phyloP scores from a whole-genome alignment of 2,113 vertebrate genomes.

The Lontra canadensis region DNA sequence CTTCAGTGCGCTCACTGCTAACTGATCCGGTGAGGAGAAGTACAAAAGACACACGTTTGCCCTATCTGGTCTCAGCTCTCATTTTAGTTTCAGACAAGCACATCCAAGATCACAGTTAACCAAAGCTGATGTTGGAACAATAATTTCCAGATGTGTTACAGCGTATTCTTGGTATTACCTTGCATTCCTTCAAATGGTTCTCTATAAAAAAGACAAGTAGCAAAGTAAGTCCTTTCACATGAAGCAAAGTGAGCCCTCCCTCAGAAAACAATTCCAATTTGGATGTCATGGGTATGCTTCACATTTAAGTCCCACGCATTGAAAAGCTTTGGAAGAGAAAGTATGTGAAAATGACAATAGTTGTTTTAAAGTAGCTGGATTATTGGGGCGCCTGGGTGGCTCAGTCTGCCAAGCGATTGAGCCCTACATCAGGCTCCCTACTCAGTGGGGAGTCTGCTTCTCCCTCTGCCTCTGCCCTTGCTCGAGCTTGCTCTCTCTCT shows the following conservation, averaged over 20 bases:
- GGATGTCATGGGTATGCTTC: background rate
- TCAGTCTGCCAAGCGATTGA: too few species aligned
- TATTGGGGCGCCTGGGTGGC: background rate
- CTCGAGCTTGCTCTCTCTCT: too few species aligned
- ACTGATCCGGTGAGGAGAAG: background rate
- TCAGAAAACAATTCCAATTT: conserved; percentile 2
- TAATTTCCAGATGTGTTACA: background rate
- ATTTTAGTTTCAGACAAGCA: background rate
- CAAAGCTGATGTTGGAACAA: background rate
- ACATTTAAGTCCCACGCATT: background rate
- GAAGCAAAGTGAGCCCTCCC: background rate
- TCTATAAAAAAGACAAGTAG: background rate
- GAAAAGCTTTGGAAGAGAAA: conserved; percentile 23
- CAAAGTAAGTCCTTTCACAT: background rate
- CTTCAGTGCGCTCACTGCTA: background rate
- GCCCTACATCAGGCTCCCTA: too few species aligned
- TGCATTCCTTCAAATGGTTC: background rate
- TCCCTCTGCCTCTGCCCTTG: too few species aligned
- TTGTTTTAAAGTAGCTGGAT: background rate
- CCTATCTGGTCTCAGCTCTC: background rate
- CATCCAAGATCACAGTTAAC: background rate
- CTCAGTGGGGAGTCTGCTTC: too few species aligned
- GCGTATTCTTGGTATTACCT: background rate
- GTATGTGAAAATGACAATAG: background rate
- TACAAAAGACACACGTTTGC: background rate